Evolutionary conservation across 2,113 vertebrate genomes (phyloP).

Genomic region (Mandrillus leucophaeus): DNA sequence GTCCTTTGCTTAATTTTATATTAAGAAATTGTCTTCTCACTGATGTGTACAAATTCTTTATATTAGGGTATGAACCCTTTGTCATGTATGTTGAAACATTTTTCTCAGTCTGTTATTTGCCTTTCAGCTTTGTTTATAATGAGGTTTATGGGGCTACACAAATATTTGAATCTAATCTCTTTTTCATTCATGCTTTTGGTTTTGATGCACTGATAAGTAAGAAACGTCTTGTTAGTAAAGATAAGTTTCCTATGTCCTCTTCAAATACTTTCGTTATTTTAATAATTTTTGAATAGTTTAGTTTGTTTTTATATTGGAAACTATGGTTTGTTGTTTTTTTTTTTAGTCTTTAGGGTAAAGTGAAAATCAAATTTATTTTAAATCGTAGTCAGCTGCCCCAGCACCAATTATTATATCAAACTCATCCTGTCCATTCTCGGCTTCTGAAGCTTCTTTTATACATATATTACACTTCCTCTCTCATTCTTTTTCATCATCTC

Average conservation of each 20-base stretch:
- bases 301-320: constrained; percentile 7
- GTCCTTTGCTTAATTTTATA: not conserved
- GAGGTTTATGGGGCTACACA: not conserved
- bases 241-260: not conserved
- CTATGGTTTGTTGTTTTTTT: constrained; percentile 7
- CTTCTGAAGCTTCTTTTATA: not conserved
- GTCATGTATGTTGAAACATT: not conserved
- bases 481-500: not conserved
- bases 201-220: not conserved
- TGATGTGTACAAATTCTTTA: not conserved
- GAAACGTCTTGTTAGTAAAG: not conserved
- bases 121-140: not conserved
- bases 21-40: not conserved
- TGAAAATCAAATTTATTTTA: not conserved
- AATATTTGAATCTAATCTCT: not conserved
- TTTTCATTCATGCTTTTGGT: not conserved
- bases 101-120: not conserved
- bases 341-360: not conserved
- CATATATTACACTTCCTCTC: not conserved
- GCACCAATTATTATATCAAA: not conserved
- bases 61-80: not conserved
- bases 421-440: not conserved
- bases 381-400: not conserved
- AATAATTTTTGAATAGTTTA: not conserved
- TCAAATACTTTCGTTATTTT: constrained; percentile 13